These are phyloP conservation scores for Lepisosteus osseus DNA, from an alignment of 2,113 vertebrate species.

Conservation along the genomic window DNA sequence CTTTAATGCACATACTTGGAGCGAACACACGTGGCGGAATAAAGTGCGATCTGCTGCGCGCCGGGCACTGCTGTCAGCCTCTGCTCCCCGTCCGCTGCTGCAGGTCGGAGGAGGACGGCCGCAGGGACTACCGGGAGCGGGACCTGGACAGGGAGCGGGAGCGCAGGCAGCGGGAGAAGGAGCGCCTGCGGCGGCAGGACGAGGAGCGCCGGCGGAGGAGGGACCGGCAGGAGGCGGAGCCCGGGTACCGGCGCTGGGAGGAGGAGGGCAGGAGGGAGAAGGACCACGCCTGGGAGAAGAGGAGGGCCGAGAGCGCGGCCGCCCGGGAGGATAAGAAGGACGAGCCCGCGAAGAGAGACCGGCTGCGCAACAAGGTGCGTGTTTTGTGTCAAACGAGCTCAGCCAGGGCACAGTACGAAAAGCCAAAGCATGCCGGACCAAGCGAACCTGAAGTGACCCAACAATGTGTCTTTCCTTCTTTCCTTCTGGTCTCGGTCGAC, in stretches of 20 bases:
- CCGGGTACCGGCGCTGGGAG: constrained; percentile 76
- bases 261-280: constrained; percentile 84
- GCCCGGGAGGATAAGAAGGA: constrained; percentile 83
- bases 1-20: no score
- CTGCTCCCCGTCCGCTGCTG: constrained; percentile 16
- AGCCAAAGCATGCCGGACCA: constrained; percentile 78
- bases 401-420: constrained; percentile 66
- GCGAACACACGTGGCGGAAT: no score
- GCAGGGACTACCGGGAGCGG: constrained; percentile 84
- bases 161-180: constrained; percentile 77
- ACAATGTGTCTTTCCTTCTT: constrained; percentile 24
- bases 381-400: constrained; percentile 42
- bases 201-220: constrained; percentile 85
- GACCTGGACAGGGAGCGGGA: constrained; percentile 81
- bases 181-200: constrained; percentile 81
- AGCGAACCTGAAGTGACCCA: constrained; percentile 86
- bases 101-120: constrained; percentile 78
- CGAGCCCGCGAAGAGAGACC: constrained; percentile 80
- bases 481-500: no score
- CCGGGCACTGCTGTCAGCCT: neutral
- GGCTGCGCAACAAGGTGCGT: constrained; percentile 90
- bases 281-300: constrained; percentile 78
- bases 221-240: constrained; percentile 88
- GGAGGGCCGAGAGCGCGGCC: constrained; percentile 64
- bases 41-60: neutral